These are phyloP conservation scores for Nanorana parkeri DNA, from an alignment of 2,113 vertebrate genomes.

Conservation along the genomic window DNA sequence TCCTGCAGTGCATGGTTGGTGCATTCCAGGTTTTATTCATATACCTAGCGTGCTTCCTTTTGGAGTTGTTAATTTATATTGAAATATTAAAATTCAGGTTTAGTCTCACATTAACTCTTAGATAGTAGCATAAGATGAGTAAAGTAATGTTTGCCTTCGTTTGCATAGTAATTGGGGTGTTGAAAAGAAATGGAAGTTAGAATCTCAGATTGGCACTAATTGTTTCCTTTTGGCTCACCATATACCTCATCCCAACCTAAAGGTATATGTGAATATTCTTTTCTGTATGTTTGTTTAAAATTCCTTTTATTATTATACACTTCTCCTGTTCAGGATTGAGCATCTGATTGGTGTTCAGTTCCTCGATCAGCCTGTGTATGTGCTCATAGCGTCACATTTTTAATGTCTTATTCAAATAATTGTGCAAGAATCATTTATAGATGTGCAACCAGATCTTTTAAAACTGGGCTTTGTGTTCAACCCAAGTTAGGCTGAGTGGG, in stretches of 20 bases:
- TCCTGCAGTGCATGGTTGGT: no score
- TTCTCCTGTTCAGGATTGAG: no score
- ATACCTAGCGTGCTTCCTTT: not conserved
- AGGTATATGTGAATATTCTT: not conserved
- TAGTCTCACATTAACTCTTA: slow-evolving; percentile 2
- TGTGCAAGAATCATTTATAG: no score
- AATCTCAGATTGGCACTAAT: not conserved
- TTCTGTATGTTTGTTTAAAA: not conserved
- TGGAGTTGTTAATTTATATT: not conserved
- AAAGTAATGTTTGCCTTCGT: not conserved
- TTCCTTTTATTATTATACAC: no score
- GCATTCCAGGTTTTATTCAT: no score
- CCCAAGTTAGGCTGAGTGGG: no score
- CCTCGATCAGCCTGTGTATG: no score
- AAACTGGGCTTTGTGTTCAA: no score
- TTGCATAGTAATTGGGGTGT: slow-evolving; percentile 2
- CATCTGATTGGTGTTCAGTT: no score
- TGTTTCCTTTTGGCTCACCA: slow-evolving; percentile 8
- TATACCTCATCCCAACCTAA: not conserved
- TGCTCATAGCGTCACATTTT: no score
- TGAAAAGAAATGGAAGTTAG: slow-evolving; percentile 1
- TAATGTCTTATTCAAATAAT: no score
- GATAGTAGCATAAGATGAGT: not conserved
- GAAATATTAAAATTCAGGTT: not conserved
- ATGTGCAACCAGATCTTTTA: no score